Conservation (phyloP, 2,797 vertebrate genomes). For the Clamator glandarius region DNA sequence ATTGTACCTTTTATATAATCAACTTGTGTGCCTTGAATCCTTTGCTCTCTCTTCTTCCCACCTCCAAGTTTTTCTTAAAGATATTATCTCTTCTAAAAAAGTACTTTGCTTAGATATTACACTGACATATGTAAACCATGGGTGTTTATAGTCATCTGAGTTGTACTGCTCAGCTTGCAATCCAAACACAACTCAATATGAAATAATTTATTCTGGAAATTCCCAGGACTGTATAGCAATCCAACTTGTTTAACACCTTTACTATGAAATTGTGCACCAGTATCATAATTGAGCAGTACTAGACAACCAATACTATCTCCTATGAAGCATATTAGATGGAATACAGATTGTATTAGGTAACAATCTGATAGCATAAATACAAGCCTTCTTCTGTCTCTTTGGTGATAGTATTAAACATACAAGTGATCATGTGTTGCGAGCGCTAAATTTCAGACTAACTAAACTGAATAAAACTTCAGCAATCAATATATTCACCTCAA, state of each 20-base stretch:
- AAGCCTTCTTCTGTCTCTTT: not conserved
- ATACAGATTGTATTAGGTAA: not conserved
- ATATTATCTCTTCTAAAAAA: not conserved
- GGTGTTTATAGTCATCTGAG: not conserved
- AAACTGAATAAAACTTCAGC: not conserved
- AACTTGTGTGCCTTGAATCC: not conserved
- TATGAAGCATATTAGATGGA: not conserved
- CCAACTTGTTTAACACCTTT: not conserved
- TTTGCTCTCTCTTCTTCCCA: not conserved
- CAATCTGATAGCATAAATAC: not conserved
- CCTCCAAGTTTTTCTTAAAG: not conserved
- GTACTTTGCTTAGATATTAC: not conserved
- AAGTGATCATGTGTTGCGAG: not conserved
- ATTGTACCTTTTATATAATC: not conserved
- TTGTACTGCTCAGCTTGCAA: not conserved
- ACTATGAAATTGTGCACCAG: not conserved
- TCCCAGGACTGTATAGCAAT: not conserved
- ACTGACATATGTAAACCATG: not conserved
- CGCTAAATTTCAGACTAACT: not conserved
- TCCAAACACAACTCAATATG: not conserved
- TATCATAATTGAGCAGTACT: not conserved
- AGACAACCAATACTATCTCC: not conserved
- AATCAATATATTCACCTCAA: not conserved
- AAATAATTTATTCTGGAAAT: not conserved
- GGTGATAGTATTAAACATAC: not conserved